A percentile compares a stretch with the other conserved stretches of the same genome.
phyloP scores from a whole-genome alignment of 2,888 invertebrate genomes.

The Scotopteryx bipunctaria region DNA sequence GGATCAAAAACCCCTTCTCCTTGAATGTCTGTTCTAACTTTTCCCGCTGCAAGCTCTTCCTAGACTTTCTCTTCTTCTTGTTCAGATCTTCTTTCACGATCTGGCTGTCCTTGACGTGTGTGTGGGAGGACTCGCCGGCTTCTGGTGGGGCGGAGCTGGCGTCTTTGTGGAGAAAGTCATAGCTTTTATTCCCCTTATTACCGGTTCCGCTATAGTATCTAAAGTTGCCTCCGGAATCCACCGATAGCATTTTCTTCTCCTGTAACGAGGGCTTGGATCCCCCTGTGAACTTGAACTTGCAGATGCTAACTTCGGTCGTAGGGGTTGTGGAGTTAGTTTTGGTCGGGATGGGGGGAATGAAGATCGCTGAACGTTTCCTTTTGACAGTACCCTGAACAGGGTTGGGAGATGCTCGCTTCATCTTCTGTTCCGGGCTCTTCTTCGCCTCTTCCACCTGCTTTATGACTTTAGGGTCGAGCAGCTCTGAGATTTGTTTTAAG shows the following conservation, averaged over 20 bases:
- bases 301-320: constrained; percentile 93
- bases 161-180: constrained; percentile 90
- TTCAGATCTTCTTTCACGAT: constrained; percentile 67
- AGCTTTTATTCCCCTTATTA: constrained; percentile 91
- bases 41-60: constrained; percentile 92
- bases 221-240: constrained; percentile 94
- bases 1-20: constrained; percentile 95
- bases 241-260: constrained; percentile 96
- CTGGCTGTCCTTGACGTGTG: constrained; percentile 40
- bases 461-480: constrained; percentile 74
- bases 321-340: constrained; percentile 89
- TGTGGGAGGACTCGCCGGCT: constrained; percentile 48
- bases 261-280: constrained; percentile 94
- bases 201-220: constrained; percentile 94
- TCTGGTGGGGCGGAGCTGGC: constrained; percentile 74
- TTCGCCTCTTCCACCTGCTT: constrained; percentile 64
- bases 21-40: constrained; percentile 96
- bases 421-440: constrained; percentile 66
- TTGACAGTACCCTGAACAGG: constrained; percentile 80
- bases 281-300: constrained; percentile 96
- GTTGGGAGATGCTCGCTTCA: constrained; percentile 73
- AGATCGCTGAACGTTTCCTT: constrained; percentile 91
- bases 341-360: constrained; percentile 91
- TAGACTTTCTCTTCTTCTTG: constrained; percentile 88
- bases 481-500: constrained; percentile 75